Conservation (phyloP, 2,888 invertebrate species). For the Nymphalis polychloros region DNA sequence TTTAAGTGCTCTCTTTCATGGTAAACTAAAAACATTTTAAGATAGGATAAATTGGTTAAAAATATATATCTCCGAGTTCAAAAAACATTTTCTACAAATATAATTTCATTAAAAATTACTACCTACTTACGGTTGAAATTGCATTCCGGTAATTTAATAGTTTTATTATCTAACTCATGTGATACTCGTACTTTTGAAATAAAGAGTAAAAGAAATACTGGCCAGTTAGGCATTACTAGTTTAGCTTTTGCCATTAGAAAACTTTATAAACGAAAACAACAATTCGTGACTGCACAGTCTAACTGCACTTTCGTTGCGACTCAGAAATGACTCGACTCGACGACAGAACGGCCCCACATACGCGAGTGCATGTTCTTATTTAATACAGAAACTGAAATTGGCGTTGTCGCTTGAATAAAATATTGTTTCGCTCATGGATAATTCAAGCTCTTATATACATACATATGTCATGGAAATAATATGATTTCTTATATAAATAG, state of each 20-base stretch:
- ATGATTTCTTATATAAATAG: slow-evolving; percentile 35
- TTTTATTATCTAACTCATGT: no score
- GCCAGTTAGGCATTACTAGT: neutral
- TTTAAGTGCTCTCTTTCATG: no score
- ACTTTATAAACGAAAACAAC: neutral
- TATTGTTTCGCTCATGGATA: slow-evolving; percentile 27
- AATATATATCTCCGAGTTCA: no score
- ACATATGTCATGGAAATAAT: slow-evolving; percentile 40
- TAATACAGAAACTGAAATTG: slow-evolving; percentile 21
- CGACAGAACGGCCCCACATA: neutral
- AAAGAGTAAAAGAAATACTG: neutral
- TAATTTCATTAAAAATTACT: no score
- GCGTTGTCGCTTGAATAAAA: slow-evolving; percentile 29
- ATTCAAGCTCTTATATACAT: slow-evolving; percentile 29
- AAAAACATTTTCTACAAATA: no score
- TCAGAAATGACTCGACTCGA: no score
- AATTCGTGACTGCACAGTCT: neutral
- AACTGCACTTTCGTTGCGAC: neutral
- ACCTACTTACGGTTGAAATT: no score
- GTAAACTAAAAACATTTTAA: no score
- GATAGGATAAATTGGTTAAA: no score
- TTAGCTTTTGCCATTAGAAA: neutral
- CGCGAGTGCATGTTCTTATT: slow-evolving; percentile 12
- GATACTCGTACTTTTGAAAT: no score
- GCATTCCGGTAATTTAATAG: no score